Conservation (phyloP, 2,888 invertebrate genomes). For the Ceratothoa steindachneri region DNA sequence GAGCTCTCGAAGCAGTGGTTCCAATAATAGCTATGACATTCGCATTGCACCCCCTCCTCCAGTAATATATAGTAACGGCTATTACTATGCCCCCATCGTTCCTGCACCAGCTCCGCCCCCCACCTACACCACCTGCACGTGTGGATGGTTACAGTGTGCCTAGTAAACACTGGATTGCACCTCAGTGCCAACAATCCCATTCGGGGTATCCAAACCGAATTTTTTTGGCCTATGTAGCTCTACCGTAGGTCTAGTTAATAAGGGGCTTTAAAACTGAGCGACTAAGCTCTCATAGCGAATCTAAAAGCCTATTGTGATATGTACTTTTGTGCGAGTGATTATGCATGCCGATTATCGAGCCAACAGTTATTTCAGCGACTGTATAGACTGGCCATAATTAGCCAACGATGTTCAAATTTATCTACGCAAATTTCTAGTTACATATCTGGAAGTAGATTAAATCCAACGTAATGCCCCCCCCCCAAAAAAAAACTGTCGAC, state of each 20-base stretch:
- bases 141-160: slow-evolving; percentile 63
- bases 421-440: background rate
- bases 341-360: background rate
- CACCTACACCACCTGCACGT: slow-evolving; percentile 56
- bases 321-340: background rate
- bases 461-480: too few relatives aligned
- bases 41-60: slow-evolving; percentile 48
- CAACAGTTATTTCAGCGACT: background rate
- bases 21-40: slow-evolving; percentile 39
- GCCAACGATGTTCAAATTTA: background rate
- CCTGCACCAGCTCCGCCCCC: slow-evolving; percentile 53
- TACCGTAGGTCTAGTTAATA: background rate
- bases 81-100: slow-evolving; percentile 48
- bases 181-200: background rate
- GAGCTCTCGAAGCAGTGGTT: too few relatives aligned
- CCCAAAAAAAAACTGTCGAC: too few relatives aligned
- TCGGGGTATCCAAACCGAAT: background rate
- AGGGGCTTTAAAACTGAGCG: background rate
- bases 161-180: slow-evolving; percentile 19
- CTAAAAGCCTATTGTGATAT: background rate
- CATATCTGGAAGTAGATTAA: too few relatives aligned
- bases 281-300: background rate
- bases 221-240: background rate
- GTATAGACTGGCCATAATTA: background rate
- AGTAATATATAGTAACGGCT: slow-evolving; percentile 49